Percentiles rank a stretch among this genome's conserved stretches.
These are phyloP conservation scores for Netelia virgata DNA, from an alignment of 2,888 invertebrate genomes.

Conservation along the genomic window DNA sequence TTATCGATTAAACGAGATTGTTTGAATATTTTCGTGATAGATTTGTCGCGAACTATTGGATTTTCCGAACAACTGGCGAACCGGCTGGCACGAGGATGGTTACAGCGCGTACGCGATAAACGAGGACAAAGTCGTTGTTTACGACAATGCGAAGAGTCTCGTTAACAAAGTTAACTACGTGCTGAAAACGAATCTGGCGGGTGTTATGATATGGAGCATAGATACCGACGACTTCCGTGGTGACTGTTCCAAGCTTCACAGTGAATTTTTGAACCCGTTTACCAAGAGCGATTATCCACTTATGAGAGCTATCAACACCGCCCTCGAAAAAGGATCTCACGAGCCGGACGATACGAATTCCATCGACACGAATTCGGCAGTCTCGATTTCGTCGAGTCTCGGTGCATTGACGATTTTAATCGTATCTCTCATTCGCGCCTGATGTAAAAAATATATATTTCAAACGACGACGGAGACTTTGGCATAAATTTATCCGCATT, in stretches of 20 bases:
- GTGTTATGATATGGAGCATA: slow-evolving; percentile 95
- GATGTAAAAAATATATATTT: slow-evolving; percentile 3
- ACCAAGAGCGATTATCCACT: slow-evolving; percentile 88
- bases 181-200: slow-evolving; percentile 86
- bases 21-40: slow-evolving; percentile 62
- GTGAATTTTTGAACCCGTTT: slow-evolving; percentile 68
- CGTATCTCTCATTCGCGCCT: slow-evolving; percentile 3
- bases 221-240: slow-evolving; percentile 95
- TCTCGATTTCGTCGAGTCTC: slow-evolving; percentile 13
- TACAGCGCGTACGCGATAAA: slow-evolving; percentile 88
- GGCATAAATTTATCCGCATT: too few species aligned
- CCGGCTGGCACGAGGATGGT: slow-evolving; percentile 89
- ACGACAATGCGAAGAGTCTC: slow-evolving; percentile 92
- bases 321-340: slow-evolving; percentile 86
- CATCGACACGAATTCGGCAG: slow-evolving; percentile 10
- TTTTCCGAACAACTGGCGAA: slow-evolving; percentile 86
- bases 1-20: too few species aligned
- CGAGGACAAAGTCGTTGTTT: slow-evolving; percentile 89
- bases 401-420: slow-evolving; percentile 30
- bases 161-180: slow-evolving; percentile 80
- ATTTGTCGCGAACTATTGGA: slow-evolving; percentile 77
- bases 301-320: slow-evolving; percentile 90
- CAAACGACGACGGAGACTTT: not conserved
- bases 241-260: slow-evolving; percentile 85
- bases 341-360: slow-evolving; percentile 76